Evolutionary conservation across 2,797 vertebrate species (phyloP).

Genomic region (Pygocentrus nattereri): DNA sequence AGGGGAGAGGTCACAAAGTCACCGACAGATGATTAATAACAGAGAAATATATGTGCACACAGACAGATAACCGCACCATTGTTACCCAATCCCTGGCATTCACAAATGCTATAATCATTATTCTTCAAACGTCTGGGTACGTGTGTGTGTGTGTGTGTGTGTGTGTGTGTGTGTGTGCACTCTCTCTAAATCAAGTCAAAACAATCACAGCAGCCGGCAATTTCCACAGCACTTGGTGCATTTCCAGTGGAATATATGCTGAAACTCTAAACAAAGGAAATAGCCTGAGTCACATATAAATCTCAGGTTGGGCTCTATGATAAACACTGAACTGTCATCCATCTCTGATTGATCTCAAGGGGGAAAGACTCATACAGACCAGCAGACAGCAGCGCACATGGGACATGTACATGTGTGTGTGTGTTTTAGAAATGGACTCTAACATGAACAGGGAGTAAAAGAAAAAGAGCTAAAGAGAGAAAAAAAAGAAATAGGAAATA

Average conservation of each 20-base stretch:
- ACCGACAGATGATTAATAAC: background rate
- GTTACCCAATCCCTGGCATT: background rate
- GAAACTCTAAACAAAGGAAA: conserved; percentile 43
- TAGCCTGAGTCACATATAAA: conserved; percentile 26
- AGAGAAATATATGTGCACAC: background rate
- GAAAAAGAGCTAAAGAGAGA: background rate
- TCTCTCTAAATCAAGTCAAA: conserved; percentile 22
- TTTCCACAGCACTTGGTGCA: conserved; percentile 38
- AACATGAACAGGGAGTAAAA: conserved; percentile 1
- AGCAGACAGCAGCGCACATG: conserved; percentile 23
- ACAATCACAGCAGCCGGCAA: conserved; percentile 29
- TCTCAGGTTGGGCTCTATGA: conserved; percentile 26
- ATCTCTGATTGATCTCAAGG: conserved; percentile 45
- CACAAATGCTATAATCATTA: background rate
- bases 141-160: background rate
- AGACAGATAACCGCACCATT: background rate
- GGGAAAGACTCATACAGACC: conserved; percentile 5
- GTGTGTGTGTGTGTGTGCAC: background rate
- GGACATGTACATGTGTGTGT: conserved; percentile 1
- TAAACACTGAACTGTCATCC: conserved; percentile 35
- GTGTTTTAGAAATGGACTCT: conserved; percentile 3
- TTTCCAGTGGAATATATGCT: conserved; percentile 35
- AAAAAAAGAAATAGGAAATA: background rate
- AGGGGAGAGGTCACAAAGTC: background rate
- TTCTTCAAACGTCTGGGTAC: conserved; percentile 16